These are phyloP conservation scores for Gallinago stenura DNA, from an alignment of 2,797 vertebrate genomes.

Conservation along the genomic window DNA sequence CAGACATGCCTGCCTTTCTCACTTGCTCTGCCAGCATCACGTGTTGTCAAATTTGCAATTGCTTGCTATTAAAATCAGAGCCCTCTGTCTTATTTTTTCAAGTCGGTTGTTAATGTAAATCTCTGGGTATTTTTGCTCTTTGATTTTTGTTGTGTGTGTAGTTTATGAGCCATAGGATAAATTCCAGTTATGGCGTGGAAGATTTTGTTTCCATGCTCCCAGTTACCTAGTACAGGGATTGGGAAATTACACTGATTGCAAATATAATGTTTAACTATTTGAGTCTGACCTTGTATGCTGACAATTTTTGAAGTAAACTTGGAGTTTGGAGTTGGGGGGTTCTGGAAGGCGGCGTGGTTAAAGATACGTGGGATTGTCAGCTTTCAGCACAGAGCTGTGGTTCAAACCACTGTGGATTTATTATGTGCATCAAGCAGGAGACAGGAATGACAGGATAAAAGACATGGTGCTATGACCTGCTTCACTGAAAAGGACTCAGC, in stretches of 20 bases:
- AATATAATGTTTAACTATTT: neutral
- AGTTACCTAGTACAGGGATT: neutral
- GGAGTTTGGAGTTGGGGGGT: neutral
- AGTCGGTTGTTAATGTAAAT: neutral
- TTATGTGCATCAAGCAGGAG: conserved; percentile 36
- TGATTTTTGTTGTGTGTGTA: neutral
- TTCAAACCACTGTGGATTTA: conserved; percentile 38
- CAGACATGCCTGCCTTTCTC: neutral
- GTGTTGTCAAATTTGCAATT: neutral
- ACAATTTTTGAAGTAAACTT: neutral
- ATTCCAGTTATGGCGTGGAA: neutral
- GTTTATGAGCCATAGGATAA: neutral
- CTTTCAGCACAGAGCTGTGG: neutral
- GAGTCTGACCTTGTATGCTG: neutral
- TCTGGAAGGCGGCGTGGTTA: neutral
- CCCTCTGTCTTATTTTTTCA: neutral
- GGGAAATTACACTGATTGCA: neutral
- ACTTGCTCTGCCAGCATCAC: neutral
- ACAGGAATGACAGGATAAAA: conserved; percentile 53
- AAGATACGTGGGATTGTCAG: neutral
- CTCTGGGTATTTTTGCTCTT: neutral
- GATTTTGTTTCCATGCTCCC: neutral
- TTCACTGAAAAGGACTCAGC: conserved; percentile 14
- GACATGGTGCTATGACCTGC: conserved; percentile 45
- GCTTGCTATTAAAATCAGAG: neutral